Conservation (phyloP, 1,140 invertebrate species). For the Galendromus occidentalis region DNA sequence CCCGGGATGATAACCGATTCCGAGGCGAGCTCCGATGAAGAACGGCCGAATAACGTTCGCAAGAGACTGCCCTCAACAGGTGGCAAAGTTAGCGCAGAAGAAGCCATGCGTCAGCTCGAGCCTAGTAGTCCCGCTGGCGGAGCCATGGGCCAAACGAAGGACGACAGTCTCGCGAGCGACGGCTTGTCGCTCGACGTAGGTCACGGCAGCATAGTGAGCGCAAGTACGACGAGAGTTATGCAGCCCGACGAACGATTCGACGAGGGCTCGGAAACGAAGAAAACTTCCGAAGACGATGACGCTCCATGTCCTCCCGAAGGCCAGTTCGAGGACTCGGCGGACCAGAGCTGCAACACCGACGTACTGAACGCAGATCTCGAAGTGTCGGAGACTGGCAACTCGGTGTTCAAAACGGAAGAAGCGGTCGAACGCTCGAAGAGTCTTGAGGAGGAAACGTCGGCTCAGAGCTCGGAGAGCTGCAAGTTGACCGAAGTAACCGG, state of each 20-base stretch:
- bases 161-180: not conserved
- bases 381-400: not conserved
- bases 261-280: not conserved
- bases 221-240: not conserved
- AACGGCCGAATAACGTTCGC: not conserved
- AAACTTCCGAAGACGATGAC: not conserved
- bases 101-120: not conserved
- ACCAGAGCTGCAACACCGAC: constrained; percentile 8
- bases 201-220: not conserved
- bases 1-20: not conserved
- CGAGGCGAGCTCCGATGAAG: not conserved
- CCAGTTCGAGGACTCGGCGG: not conserved
- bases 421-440: constrained; percentile 10
- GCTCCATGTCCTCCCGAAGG: not conserved
- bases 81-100: constrained; percentile 8
- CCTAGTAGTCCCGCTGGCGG: not conserved
- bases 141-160: not conserved
- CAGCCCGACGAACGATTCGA: constrained; percentile 2
- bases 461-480: constrained; percentile 6
- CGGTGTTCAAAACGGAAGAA: constrained; percentile 6
- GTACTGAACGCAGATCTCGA: constrained; percentile 1
- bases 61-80: not conserved
- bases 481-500: constrained; percentile 5
- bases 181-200: not conserved
- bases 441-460: not conserved